Percentiles rank a stretch among this genome's conserved stretches.
Conservation (phyloP, 2,797 vertebrate genomes). For the Ctenopoma multispine region DNA sequence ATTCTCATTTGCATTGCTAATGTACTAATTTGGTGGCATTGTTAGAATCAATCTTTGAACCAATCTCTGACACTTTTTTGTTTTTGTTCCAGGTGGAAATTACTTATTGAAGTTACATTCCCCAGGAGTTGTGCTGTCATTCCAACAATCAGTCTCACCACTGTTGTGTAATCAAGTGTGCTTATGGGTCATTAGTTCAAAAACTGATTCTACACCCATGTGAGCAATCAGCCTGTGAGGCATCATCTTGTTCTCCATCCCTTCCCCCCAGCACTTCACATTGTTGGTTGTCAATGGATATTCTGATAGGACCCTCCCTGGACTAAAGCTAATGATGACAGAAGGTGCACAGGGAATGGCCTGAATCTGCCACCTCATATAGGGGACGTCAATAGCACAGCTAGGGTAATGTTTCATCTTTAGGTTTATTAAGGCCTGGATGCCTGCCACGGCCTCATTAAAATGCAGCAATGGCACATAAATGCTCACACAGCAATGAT, state of each 20-base stretch:
- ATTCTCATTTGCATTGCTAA: neutral
- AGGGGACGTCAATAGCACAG: conserved; percentile 61
- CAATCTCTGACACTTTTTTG: neutral
- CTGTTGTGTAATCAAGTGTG: conserved; percentile 62
- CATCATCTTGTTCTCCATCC: neutral
- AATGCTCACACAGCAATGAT: conserved; percentile 40
- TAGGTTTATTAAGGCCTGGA: conserved; percentile 58
- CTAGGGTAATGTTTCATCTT: conserved; percentile 67
- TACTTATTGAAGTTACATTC: conserved; percentile 36
- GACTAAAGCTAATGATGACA: conserved; percentile 73
- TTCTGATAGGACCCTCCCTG: conserved; percentile 54
- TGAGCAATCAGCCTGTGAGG: conserved; percentile 46
- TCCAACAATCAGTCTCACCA: conserved; percentile 57
- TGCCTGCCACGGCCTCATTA: conserved; percentile 53
- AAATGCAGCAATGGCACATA: conserved; percentile 37
- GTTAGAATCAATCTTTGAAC: neutral
- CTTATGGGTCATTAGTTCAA: conserved; percentile 66
- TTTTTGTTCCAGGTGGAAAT: conserved; percentile 29
- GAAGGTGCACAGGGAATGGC: conserved; percentile 68
- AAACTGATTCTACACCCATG: conserved; percentile 59
- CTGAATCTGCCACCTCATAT: conserved; percentile 78
- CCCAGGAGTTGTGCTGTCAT: conserved; percentile 26
- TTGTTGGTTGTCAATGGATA: conserved; percentile 34
- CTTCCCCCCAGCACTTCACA: conserved; percentile 1
- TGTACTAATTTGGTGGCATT: neutral